These are phyloP conservation scores for Apteryx mantelli DNA, from an alignment of 2,113 vertebrate species.

Conservation along the genomic window DNA sequence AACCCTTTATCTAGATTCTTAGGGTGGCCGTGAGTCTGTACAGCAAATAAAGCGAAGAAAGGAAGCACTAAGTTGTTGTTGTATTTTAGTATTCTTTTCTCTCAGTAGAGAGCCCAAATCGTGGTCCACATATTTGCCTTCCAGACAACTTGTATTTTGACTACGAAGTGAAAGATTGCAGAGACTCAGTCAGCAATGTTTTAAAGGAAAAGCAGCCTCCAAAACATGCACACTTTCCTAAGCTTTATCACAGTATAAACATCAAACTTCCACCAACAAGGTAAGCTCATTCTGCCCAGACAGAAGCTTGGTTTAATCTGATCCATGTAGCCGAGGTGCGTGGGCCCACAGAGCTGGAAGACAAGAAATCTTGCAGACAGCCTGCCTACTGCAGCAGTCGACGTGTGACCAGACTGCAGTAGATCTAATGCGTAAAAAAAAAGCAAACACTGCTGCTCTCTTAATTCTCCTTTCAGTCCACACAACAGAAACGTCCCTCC, in stretches of 20 bases:
- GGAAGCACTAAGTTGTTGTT: neutral
- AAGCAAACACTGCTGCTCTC: neutral
- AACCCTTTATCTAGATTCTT: neutral
- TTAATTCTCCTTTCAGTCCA: neutral
- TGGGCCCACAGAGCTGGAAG: neutral
- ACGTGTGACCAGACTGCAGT: neutral
- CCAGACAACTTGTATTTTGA: neutral
- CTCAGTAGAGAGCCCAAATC: neutral
- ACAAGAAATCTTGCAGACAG: neutral
- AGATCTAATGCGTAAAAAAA: neutral
- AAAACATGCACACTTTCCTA: neutral
- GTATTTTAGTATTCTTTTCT: fast-evolving
- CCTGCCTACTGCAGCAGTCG: neutral
- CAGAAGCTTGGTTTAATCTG: neutral
- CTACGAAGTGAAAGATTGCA: neutral
- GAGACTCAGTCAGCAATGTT: too few relatives aligned
- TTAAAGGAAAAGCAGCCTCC: neutral
- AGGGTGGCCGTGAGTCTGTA: fast-evolving
- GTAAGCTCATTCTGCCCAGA: neutral
- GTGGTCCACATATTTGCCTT: too few relatives aligned
- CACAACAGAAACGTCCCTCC: neutral
- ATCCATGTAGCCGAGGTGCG: fast-evolving
- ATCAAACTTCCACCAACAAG: neutral
- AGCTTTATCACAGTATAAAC: neutral
- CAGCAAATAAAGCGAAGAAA: neutral